Conservation (phyloP, 2,797 vertebrate genomes). For the Chaenodraco wilsoni region DNA sequence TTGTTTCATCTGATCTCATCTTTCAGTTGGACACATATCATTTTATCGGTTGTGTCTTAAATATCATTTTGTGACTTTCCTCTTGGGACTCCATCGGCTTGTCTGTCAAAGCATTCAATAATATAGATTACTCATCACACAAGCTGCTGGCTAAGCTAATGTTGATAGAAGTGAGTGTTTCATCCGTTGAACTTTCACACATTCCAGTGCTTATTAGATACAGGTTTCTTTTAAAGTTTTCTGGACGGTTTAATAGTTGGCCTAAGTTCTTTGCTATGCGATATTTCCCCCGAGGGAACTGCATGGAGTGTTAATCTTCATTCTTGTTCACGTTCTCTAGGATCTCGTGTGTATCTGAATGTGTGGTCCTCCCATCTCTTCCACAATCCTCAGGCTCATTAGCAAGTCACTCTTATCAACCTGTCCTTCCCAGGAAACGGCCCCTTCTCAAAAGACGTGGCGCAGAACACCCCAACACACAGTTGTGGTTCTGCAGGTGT, state of each 20-base stretch:
- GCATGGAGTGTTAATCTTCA: conserved; percentile 42
- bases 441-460: conserved; percentile 54
- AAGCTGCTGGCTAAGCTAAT: conserved; percentile 3
- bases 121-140: background rate
- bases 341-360: conserved; percentile 51
- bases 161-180: conserved; percentile 44
- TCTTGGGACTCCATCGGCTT: background rate
- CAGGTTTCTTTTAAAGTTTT: conserved; percentile 47
- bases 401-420: conserved; percentile 55
- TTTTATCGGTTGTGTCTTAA: conserved; percentile 31
- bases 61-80: conserved; percentile 24
- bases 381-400: conserved; percentile 41
- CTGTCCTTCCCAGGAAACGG: conserved; percentile 48
- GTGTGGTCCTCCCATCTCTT: conserved; percentile 58
- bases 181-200: conserved; percentile 54
- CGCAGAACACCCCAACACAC: conserved; percentile 53
- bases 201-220: conserved; percentile 57
- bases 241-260: conserved; percentile 55
- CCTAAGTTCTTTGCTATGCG: conserved; percentile 42
- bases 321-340: conserved; percentile 45
- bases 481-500: conserved; percentile 41
- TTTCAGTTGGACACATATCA: conserved; percentile 19
- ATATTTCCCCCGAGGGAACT: conserved; percentile 34
- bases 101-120: conserved; percentile 6
- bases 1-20: conserved; percentile 58